Conservation (phyloP, 2,888 invertebrate genomes). For the Adela reaumurella region DNA sequence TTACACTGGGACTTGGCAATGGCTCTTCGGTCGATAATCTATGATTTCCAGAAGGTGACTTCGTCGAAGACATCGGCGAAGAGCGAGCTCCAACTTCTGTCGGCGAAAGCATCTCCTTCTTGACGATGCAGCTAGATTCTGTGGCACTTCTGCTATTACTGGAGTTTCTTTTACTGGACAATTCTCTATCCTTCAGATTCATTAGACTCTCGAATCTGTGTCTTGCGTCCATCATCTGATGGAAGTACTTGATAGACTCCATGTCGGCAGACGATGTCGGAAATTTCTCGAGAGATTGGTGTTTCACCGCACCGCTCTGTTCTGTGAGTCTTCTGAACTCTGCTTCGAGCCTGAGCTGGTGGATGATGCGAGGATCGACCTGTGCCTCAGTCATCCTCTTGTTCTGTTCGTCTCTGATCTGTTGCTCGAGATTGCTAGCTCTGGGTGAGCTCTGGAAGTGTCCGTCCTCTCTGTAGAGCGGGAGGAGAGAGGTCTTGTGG, state of each 20-base stretch:
- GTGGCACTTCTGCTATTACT: neutral
- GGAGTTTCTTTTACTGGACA: constrained; percentile 11
- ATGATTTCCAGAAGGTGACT: constrained; percentile 30
- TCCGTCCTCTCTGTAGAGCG: constrained; percentile 44
- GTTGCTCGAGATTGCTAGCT: constrained; percentile 35
- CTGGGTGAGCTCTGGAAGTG: constrained; percentile 47
- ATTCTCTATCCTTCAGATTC: constrained; percentile 38
- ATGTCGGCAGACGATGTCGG: constrained; percentile 24
- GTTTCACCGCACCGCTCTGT: constrained; percentile 48
- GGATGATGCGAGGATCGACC: constrained; percentile 38
- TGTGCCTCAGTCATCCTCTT: constrained; percentile 23
- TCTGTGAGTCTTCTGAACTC: constrained; percentile 57
- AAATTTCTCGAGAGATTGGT: constrained; percentile 20
- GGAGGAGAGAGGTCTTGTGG: constrained; percentile 53
- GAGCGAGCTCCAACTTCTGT: constrained; percentile 22
- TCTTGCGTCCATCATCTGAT: constrained; percentile 47
- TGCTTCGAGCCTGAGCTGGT: constrained; percentile 54
- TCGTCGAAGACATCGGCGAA: constrained; percentile 23
- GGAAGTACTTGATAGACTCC: constrained; percentile 41
- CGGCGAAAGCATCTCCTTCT: constrained; percentile 34
- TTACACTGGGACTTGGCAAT: constrained; percentile 38
- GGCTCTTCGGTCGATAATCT: constrained; percentile 34
- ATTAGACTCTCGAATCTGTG: constrained; percentile 39
- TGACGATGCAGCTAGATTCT: constrained; percentile 17
- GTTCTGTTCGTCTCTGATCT: constrained; percentile 17